Evolutionary conservation across 2,888 invertebrate genomes (phyloP).

Genomic region (Clivina fossor): DNA sequence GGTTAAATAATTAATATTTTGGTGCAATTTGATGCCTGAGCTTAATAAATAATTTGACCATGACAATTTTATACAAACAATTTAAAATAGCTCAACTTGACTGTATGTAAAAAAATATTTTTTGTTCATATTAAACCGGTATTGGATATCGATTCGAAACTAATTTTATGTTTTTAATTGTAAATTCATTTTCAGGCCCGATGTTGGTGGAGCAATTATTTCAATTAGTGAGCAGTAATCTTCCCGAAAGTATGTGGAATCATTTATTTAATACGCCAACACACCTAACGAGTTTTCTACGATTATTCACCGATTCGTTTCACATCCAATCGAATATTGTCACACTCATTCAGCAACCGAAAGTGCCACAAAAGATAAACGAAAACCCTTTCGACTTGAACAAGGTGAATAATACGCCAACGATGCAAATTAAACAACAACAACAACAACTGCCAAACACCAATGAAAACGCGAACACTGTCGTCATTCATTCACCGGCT

Average conservation of each 20-base stretch:
- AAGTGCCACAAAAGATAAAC: conserved; percentile 57
- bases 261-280: conserved; percentile 88
- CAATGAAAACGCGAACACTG: conserved; percentile 13
- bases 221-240: conserved; percentile 69
- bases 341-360: conserved; percentile 76
- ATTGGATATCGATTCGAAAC: too few relatives aligned
- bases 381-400: conserved; percentile 43
- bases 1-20: too few relatives aligned
- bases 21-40: too few relatives aligned
- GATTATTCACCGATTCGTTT: conserved; percentile 92
- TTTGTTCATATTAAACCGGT: too few relatives aligned
- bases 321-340: conserved; percentile 92
- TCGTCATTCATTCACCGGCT: conserved; percentile 2
- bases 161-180: conserved; percentile 3
- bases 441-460: conserved; percentile 38
- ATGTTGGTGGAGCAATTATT: conserved; percentile 86
- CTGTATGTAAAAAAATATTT: too few relatives aligned
- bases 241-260: conserved; percentile 62
- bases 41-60: too few relatives aligned
- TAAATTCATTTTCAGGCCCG: conserved; percentile 62
- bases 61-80: too few relatives aligned
- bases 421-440: conserved; percentile 41
- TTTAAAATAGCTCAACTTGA: too few relatives aligned
- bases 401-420: conserved; percentile 27
- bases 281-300: conserved; percentile 86